These are phyloP conservation scores for Poecilobothrus nobilitatus DNA, from an alignment of 2,888 invertebrate genomes.

Conservation along the genomic window DNA sequence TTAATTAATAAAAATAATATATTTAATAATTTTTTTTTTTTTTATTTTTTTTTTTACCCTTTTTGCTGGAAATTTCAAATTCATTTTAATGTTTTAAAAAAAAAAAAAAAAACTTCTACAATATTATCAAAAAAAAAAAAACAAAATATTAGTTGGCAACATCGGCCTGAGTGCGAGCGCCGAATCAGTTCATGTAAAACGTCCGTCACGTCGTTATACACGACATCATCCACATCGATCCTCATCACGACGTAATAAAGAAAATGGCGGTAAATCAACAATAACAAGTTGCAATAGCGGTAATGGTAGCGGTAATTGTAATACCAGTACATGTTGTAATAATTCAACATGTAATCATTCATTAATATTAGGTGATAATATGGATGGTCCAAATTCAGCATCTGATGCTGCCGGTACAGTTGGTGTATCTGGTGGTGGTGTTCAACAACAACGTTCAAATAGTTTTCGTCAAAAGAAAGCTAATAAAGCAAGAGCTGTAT, in stretches of 20 bases:
- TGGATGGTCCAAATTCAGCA: constrained; percentile 5
- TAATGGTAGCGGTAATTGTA: not conserved
- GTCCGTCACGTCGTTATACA: constrained; percentile 48
- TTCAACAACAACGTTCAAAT: constrained; percentile 8
- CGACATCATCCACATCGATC: constrained; percentile 48
- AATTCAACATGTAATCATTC: not conserved
- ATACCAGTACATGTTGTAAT: not conserved
- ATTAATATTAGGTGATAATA: constrained; percentile 23
- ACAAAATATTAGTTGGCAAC: constrained; percentile 46
- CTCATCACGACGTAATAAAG: constrained; percentile 50
- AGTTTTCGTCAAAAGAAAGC: not conserved
- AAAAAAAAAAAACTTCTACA: too few species aligned
- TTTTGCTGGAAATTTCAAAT: constrained; percentile 19
- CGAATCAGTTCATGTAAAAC: constrained; percentile 53
- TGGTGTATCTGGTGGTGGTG: constrained; percentile 19
- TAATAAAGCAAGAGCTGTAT: constrained; percentile 24
- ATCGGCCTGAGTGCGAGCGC: constrained; percentile 55
- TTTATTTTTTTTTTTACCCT: constrained; percentile 19
- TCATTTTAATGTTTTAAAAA: too few species aligned
- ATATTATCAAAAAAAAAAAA: constrained; percentile 4
- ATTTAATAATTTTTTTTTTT: constrained; percentile 8
- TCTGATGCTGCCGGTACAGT: constrained; percentile 20
- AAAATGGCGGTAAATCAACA: constrained; percentile 42
- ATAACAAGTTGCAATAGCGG: constrained; percentile 10
- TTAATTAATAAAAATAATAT: not conserved